Evolutionary conservation across 2,113 vertebrate species (phyloP).

Genomic region (Sturnus vulgaris): DNA sequence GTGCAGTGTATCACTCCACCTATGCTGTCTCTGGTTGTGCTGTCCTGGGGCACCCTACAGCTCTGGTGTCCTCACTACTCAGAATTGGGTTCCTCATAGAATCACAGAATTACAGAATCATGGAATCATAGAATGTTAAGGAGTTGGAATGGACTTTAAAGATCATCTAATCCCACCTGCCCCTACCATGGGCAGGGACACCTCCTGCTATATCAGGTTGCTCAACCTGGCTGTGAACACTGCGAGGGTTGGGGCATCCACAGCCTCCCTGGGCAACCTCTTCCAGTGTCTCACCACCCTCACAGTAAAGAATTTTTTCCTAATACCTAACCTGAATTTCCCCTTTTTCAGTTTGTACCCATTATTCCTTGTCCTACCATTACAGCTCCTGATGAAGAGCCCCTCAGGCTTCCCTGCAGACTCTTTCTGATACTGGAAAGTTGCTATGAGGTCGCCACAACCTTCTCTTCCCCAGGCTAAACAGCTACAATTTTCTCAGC

Average conservation of each 20-base stretch:
- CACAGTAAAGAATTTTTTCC: neutral
- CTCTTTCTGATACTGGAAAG: neutral
- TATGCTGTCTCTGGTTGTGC: fast-evolving
- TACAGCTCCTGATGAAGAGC: neutral
- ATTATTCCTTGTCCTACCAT: neutral
- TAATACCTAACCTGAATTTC: neutral
- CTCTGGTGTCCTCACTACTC: no score
- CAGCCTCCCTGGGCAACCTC: neutral
- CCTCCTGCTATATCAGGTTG: neutral
- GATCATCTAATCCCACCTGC: neutral
- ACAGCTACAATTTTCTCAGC: neutral
- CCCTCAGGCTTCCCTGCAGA: neutral
- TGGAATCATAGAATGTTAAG: neutral
- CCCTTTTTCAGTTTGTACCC: neutral
- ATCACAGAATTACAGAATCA: neutral
- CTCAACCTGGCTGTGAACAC: neutral
- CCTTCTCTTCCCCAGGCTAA: neutral
- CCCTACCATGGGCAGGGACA: neutral
- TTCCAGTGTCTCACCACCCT: neutral
- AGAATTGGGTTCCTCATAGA: neutral
- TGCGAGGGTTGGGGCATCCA: neutral
- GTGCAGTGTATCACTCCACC: no score
- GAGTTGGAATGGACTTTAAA: neutral
- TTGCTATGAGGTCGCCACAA: neutral
- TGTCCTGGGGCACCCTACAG: neutral